Evolutionary conservation across 2,888 invertebrate species (phyloP), one percentile per base, ranked within the genome.

Genomic region (Lymantria monacha): DNA sequence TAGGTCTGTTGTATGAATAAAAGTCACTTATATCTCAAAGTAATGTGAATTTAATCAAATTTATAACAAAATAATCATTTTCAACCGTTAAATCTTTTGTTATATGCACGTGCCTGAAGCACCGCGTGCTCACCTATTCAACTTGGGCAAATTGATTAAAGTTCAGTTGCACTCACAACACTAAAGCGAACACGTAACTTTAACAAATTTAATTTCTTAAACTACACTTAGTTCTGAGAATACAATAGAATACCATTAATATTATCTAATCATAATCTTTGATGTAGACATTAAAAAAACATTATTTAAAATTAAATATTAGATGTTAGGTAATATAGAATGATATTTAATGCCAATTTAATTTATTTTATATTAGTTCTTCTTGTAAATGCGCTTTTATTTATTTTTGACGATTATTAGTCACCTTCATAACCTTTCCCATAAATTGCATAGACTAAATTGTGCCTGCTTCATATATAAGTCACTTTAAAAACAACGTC

Each of bases 21-120:
- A 48, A 68, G 61, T 62, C 59, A 58, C 65, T 67, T 71, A 70
- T 71, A 68, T 71, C 69, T 70, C n/a, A n/a, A 76, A 70, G 78
- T 79, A 80, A 85, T 83, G 81, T 76, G 85, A 83, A 76, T 84
- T 85, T 79, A 87, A 87, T 87, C 80, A 83, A 87, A 87, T 83
- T 81, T 81, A 72, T 79, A 80, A 81, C 74, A 81, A 82, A 81
- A 80, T 83, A 78, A 81, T 75, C 74, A 72, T 71, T 70, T 59
- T 57, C 68, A 78, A 79, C 80, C 81, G 74, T 66, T 66, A 53
- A 59, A 48, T 51, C 69, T 70, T 79, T 85, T 83, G 81, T 81
- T 74, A 66, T 70, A 58, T 72, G 76, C 83, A 75, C 86, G 85
- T 85, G 87, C 79, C 66, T 58, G 67, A 71, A 63, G 66, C 72